Evolutionary conservation across 2,888 invertebrate genomes (phyloP), one percentile per base, ranked within the genome.

Genomic region (Gasteruption jaculator): DNA sequence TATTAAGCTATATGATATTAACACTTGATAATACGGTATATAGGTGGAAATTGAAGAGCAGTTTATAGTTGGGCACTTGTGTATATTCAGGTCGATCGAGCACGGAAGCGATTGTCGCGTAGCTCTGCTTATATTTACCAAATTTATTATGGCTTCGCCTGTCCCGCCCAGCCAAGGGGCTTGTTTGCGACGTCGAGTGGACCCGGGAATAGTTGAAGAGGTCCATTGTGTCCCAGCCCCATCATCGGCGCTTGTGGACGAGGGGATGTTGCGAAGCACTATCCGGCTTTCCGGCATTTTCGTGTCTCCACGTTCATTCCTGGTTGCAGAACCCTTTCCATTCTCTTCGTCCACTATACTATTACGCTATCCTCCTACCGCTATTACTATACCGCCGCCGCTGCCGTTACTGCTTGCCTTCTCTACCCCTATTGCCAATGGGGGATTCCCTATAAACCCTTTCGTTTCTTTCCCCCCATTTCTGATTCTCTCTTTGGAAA

Each of bases 111-210:
- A n/a, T n/a, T n/a, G n/a, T n/a, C n/a, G n/a, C n/a, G n/a, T n/a
- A n/a, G n/a, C n/a, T 43, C 42, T 52, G 55, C 52, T 55, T 54
- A 55, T 55, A 53, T 54, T 54, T 48, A 50, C 49, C 50, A 48
- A 54, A 56, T 56, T 55, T 52, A 54, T 55, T 49, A 52, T 54
- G 49, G 48, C 48, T 45, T 43, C 24, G 48, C 41, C 39, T n/a
- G 36, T 11, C 11, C 10, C 21, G 25, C 18, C 48, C n/a, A n/a
- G 47, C 56, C 49, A 52, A 59, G 57, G 53, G 56, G 60, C 60
- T 61, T 61, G 61, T 61, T 61, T 60, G 61, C 61, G 61, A 61
- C 61, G 59, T 61, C 58, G 54, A 61, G 61, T 59, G 53, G 52
- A 50, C 51, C 49, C 57, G 53, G 48, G 53, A 52, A 53, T 55